Percentiles rank a stretch among this genome's conserved stretches.
phyloP scores from a whole-genome alignment of 2,888 invertebrate species.

The Dryomyza anilis region DNA sequence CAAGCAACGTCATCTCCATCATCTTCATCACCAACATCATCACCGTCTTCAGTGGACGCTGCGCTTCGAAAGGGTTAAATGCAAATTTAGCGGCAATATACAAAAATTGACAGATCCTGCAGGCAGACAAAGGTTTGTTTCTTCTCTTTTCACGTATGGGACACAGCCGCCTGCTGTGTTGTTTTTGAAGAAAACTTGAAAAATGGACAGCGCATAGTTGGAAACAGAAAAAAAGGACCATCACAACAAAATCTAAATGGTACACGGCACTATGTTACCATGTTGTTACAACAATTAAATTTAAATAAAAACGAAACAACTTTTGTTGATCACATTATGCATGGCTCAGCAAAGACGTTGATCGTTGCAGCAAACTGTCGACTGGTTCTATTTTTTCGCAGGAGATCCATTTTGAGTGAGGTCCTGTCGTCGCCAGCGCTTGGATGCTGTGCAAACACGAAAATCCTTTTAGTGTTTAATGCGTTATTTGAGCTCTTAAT shows the following conservation, averaged over 20 bases:
- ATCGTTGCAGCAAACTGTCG: background rate
- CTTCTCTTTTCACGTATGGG: background rate
- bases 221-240: too few species aligned
- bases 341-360: background rate
- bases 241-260: too few species aligned
- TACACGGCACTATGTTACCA: slow-evolving; percentile 1
- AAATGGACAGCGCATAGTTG: too few species aligned
- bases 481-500: background rate
- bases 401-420: too few species aligned
- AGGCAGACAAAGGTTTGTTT: too few species aligned
- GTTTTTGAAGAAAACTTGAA: too few species aligned
- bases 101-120: too few species aligned
- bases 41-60: too few species aligned
- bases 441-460: background rate
- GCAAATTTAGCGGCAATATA: too few species aligned
- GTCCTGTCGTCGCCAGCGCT: too few species aligned
- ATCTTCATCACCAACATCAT: background rate
- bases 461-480: background rate
- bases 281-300: slow-evolving; percentile 29
- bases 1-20: too few species aligned
- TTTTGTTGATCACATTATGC: slow-evolving; percentile 4
- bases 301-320: slow-evolving; percentile 26
- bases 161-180: background rate
- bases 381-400: background rate
- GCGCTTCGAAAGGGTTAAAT: background rate